A percentile compares a stretch with the other conserved stretches of the same genome.
Evolutionary conservation across 2,113 vertebrate genomes (phyloP).

Genomic region (Piprites chloris): DNA sequence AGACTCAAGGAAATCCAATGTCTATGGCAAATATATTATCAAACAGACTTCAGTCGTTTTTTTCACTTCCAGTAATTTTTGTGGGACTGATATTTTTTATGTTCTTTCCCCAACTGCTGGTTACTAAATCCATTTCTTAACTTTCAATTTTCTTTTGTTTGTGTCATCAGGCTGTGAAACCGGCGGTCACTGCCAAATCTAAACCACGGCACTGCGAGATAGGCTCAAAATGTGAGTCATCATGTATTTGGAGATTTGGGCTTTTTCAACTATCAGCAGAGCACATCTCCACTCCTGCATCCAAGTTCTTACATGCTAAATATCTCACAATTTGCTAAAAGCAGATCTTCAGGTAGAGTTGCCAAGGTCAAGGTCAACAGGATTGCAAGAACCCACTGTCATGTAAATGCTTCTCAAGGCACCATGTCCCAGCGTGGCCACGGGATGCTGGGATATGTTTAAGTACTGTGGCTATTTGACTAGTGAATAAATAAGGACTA

Average conservation of each 20-base stretch:
- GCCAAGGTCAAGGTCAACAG: neutral
- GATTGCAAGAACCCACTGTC: neutral
- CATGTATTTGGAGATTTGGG: conserved; percentile 51
- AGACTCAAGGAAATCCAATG: conserved; percentile 64
- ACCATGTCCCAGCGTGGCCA: neutral
- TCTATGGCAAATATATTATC: conserved; percentile 69
- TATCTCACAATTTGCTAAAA: conserved; percentile 39
- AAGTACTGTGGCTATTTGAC: neutral
- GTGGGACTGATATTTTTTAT: conserved; percentile 12
- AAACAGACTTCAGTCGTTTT: conserved; percentile 50
- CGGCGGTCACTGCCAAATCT: conserved; percentile 52
- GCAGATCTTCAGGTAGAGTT: neutral
- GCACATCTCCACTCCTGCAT: conserved; percentile 50
- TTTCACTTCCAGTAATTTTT: conserved; percentile 61
- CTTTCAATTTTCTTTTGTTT: conserved; percentile 75
- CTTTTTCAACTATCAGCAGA: conserved; percentile 45
- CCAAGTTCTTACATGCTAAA: conserved; percentile 22
- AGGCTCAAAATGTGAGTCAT: conserved; percentile 70
- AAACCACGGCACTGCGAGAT: conserved; percentile 55
- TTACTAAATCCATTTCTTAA: conserved; percentile 60
- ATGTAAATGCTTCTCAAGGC: neutral
- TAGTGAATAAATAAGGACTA: neutral
- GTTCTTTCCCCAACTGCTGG: conserved; percentile 49
- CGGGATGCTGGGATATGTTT: neutral
- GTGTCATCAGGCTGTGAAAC: conserved; percentile 70